Base-by-base conservation (phyloP, 2,888 invertebrate genomes). In the Apodemia duryi region DNA sequence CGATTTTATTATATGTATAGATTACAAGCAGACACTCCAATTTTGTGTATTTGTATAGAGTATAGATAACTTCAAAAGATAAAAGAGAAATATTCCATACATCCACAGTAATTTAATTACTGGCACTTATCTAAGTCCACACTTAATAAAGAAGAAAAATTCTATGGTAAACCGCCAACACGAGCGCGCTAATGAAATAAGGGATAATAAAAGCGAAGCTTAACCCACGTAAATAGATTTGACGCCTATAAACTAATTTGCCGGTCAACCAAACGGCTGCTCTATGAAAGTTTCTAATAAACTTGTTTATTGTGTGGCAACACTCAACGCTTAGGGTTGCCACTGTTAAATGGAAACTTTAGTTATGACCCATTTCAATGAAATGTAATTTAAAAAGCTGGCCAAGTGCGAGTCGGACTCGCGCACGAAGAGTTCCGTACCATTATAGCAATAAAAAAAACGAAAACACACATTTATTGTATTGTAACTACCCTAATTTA, bases 121-220 rank as follows among this genome's bases (percentile, higher is more conserved):
- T 60, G 60, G 51, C 51, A 51, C 51, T 51, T 51, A 51, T 51
- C n/a, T 51, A 13, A n/a, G 60, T 21, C 21, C 6, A 60, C 35
- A 60, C n/a, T 60, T n/a, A 60, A 35, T 32, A 57, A 57, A 57
- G 57, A 57, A 57, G 57, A 49, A 54, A 63, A 65, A 60, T 62
- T 61, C 28, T 10, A 60, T 60, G 65, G 46, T 57, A 63, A 57
- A 68, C 66, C 60, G 61, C 52, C 52, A 51, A 61, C 51, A 43
- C 65, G 32, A 65, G 66, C 51, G 62, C 61, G 62, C 68, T 68
- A 69, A 68, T 70, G 67, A 69, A 70, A 70, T 67, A 69, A 62
- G 63, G 64, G 67, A 67, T 66, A 68, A 70, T 67, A 70, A 70
- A 68, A 67, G 64, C 62, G 66, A 49, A 62, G 65, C 65, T 38